These are phyloP conservation scores for Macaca mulatta DNA, from an alignment of 2,113 vertebrate genomes.

Conservation along the genomic window DNA sequence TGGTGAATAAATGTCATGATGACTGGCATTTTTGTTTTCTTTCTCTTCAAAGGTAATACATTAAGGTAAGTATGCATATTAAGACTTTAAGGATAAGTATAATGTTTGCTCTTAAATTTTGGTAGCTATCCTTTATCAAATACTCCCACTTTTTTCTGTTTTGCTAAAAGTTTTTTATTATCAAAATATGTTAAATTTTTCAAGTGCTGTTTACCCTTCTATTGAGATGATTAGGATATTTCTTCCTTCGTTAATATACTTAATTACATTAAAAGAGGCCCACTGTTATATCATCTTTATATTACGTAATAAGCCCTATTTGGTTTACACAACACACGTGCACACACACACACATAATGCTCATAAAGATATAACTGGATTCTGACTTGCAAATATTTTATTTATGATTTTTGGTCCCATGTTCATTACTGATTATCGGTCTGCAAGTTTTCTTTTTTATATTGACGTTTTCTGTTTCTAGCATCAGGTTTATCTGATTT, in stretches of 20 bases:
- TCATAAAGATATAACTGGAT: not conserved
- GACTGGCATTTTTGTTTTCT: not conserved
- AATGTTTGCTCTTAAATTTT: not conserved
- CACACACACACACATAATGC: not conserved
- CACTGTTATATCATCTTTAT: not conserved
- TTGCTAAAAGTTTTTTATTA: slow-evolving; percentile 14
- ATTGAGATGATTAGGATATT: not conserved
- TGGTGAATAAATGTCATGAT: not conserved
- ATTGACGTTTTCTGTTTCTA: not conserved
- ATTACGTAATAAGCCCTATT: not conserved
- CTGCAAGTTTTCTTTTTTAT: slow-evolving; percentile 37
- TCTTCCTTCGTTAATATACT: slow-evolving; percentile 8
- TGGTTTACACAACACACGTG: not conserved
- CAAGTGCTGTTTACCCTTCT: not conserved
- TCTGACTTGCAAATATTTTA: slow-evolving; percentile 11
- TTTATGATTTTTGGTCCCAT: not conserved
- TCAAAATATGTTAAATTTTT: slow-evolving; percentile 29
- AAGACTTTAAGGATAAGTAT: too few species aligned
- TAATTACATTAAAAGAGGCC: not conserved
- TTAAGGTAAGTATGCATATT: too few species aligned
- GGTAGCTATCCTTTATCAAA: not conserved
- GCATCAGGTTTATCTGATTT: not conserved
- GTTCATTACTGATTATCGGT: not conserved
- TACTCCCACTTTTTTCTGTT: not conserved
- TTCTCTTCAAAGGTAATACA: not conserved